Evolutionary conservation across 2,797 vertebrate genomes (phyloP).

Genomic region (Benthosema pterotum): DNA sequence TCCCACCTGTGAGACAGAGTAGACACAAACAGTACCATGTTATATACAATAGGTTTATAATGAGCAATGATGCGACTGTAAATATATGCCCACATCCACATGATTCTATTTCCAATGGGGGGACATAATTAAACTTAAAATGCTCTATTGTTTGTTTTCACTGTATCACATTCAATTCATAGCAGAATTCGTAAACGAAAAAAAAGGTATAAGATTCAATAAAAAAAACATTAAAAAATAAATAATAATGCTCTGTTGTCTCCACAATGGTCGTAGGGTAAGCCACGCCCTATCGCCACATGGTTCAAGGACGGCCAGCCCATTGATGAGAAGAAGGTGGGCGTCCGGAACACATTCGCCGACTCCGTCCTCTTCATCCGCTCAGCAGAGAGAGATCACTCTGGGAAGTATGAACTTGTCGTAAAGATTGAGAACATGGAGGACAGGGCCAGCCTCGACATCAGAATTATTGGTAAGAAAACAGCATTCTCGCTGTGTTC

Average conservation of each 20-base stretch:
- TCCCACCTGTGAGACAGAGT: no score
- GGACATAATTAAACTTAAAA: no score
- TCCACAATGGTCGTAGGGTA: constrained; percentile 88
- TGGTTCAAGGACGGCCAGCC: constrained; percentile 88
- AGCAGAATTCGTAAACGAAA: no score
- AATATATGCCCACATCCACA: neutral
- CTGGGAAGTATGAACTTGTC: constrained; percentile 86
- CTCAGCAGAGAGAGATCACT: constrained; percentile 84
- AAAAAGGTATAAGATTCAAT: no score
- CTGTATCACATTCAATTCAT: no score
- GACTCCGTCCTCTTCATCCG: constrained; percentile 91
- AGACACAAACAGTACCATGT: no score
- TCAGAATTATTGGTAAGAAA: constrained; percentile 84
- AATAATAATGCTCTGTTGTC: no score
- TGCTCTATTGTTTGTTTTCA: no score
- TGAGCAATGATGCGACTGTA: no score
- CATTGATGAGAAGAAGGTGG: constrained; percentile 78
- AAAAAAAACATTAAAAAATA: no score
- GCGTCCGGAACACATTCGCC: constrained; percentile 79
- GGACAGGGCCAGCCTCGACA: constrained; percentile 82
- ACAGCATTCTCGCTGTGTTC: neutral
- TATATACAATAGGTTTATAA: no score
- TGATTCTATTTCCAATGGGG: no score
- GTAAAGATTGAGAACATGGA: constrained; percentile 90
- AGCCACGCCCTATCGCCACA: constrained; percentile 84